Base-by-base conservation (phyloP, 2,113 vertebrate species). In the Scomber scombrus region DNA sequence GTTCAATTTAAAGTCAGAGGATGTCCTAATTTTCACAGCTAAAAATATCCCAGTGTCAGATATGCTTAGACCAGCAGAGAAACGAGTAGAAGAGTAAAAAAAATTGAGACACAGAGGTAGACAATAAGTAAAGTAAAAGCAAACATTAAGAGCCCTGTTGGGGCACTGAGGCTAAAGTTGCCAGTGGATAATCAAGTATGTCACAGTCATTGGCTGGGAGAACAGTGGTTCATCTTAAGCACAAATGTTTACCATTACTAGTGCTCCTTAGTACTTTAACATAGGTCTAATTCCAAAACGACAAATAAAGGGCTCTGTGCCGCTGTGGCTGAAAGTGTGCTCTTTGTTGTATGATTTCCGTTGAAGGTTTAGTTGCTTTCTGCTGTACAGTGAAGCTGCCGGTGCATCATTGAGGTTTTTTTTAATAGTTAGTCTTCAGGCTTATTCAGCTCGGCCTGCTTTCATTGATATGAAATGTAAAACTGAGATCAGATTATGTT, bases 21-120 rank as follows among this genome's bases (percentile, higher is more conserved):
- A 64, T 81, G 89, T 85, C 85, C 91, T 85, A 85, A 89, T 91
- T 94, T 85, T 54, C 66, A 47, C 19, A 21, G 68, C 88, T 92
- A 94, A 90, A 92, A 92, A 92, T 92, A 94, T 58, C 61, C 45
- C 47, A 68, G 52, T 76, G 83, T 77, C 71, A 84, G 65, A 87
- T 75, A 78, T 81, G 69, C 77, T 72, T 19, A 55, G 76, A 78
- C 26, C 51, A 72, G 77, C 66, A 80, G 46, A 66, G 64, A 78
- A 77, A 65, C 10, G 40, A 49, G 23, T 40, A 13, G 34, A 11
- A 14, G 13, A 29, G 26, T 11, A 8, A n/a, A 57, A 9, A 14
- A 57, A 14, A 57, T 40, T 10, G 54, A 56, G 14, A 67, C 14
- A 63, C 46, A n/a, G n/a, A n/a, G n/a, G n/a, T n/a, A 56, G 40